Evolutionary conservation across 2,888 invertebrate species (phyloP), one percentile per base, ranked within the genome.

Genomic region (Diploptera punctata): DNA sequence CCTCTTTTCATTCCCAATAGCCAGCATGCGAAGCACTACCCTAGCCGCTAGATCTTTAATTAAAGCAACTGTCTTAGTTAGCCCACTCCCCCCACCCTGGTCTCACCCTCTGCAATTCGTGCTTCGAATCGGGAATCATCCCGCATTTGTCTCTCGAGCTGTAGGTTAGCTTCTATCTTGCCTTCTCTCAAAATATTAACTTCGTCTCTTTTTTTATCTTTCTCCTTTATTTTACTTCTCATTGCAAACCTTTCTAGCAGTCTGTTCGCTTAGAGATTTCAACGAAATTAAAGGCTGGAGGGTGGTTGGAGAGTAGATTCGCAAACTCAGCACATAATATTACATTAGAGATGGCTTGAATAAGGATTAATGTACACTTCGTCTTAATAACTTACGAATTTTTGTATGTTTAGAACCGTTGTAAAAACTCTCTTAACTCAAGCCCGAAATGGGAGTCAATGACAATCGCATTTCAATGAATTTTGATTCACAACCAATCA

Each of bases 1-100:
- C n/a, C 13, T 31, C 31, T 57, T 43, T 61, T 62, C 65, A 65
- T 47, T 65, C 65, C 29, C 61, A 68, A 38, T 47, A 54, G 47
- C 29, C 62, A 49, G 21, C 67, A 70, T 71, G 62, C 70, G 38
- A 26, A 26, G 60, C 7, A 47, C 21, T 3, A 3, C 19, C n/a
- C 29, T 26, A 33, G 71, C 72, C 49, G 70, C 61, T 71, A 73
- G 73, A 73, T 49, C 67, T 71, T 73, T 73, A 73, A 73, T 73
- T 73, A 73, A 73, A 73, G 70, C 67, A 70, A 73, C 73, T 71
- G 73, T 73, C 73, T 73, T 73, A 73, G 73, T 73, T 73, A 73
- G 33, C 31, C 70, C 57, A 16, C 52, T 9, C 52, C 49, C 26
- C 47, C n/a, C 43, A 21, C 3, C 31, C 52, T 19, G 1, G 61